Base-by-base conservation (phyloP, 2,888 invertebrate genomes). In the Elegia similella region DNA sequence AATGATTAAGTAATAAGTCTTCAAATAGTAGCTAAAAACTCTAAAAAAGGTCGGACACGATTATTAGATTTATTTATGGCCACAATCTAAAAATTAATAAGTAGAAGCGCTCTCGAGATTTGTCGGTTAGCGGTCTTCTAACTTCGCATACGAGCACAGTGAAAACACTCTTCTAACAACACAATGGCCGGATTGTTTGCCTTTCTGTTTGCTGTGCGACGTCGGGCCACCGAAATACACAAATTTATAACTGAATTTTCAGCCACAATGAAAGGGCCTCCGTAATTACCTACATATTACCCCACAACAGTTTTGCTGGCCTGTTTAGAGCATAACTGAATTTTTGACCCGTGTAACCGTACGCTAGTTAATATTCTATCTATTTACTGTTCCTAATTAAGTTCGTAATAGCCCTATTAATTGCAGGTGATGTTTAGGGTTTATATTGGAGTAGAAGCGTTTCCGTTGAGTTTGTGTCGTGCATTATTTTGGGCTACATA, bases 161-260 rank as follows among this genome's bases (percentile, higher is more conserved):
- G 46, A 75, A 67, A 70, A 72, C 75, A 78, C 82, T 82, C 76
- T 77, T 80, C 65, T 17, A 50, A 65, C 59, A 61, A 66, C 73
- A 76, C 82, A 79, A 80, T 77, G 70, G 70, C 61, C 34, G 58
- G 79, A 73, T 72, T 85, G 84, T 86, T 84, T 84, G 78, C 76
- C 73, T 69, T 69, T 68, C 70, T 84, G 84, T 86, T 85, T 83
- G 80, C 75, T 62, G 60, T 70, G 72, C 72, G 52, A 67, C 72
- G 64, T 70, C 67, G 71, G 74, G 66, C 66, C 72, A 68, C 66
- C 64, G 74, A 74, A 80, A 82, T 76, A 74, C 76, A 76, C 79
- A 78, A 81, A 82, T 81, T 56, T 82, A 78, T 76, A 78, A 79
- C 80, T 78, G 73, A 78, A 84, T 81, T 84, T 83, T 78, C 75